Evolutionary conservation across 2,888 invertebrate species (phyloP).

Genomic region (Pristionchus entomophagus): DNA sequence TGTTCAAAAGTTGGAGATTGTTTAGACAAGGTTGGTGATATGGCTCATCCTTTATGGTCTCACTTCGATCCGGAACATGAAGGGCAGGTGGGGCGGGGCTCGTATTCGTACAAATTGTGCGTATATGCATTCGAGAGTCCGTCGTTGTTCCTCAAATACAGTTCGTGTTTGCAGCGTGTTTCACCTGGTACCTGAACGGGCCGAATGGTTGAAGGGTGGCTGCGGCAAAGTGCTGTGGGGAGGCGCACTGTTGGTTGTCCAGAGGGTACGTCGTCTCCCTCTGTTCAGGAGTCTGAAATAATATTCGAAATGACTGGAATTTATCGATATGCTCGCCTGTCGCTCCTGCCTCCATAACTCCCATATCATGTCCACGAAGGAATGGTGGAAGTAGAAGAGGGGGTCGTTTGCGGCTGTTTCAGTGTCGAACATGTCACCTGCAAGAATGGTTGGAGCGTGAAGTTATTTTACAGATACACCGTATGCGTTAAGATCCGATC

Average conservation of each 20-base stretch:
- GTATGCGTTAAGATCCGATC: too few species aligned
- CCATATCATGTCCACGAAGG: slow-evolving; percentile 76
- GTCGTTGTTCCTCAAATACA: slow-evolving; percentile 54
- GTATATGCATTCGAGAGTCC: slow-evolving; percentile 50
- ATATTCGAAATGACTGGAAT: neutral
- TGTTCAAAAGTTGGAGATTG: too few species aligned
- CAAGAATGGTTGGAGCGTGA: neutral
- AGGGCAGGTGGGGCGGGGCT: slow-evolving; percentile 47
- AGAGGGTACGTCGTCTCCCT: slow-evolving; percentile 60
- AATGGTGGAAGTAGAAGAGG: slow-evolving; percentile 76
- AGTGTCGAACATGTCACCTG: slow-evolving; percentile 63
- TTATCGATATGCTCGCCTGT: slow-evolving; percentile 43
- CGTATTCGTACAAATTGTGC: slow-evolving; percentile 48
- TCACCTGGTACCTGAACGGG: slow-evolving; percentile 54
- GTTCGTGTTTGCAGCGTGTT: too few species aligned
- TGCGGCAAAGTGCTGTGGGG: slow-evolving; percentile 66
- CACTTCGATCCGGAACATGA: slow-evolving; percentile 39
- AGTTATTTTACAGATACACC: too few species aligned
- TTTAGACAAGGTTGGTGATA: too few species aligned
- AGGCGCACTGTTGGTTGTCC: too few species aligned
- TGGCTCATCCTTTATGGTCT: too few species aligned
- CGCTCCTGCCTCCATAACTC: slow-evolving; percentile 66
- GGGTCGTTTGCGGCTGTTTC: slow-evolving; percentile 75
- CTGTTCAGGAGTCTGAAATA: slow-evolving; percentile 26
- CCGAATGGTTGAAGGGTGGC: slow-evolving; percentile 60